phyloP scores from a whole-genome alignment of 2,113 vertebrate species.

The Corythaeola cristata region DNA sequence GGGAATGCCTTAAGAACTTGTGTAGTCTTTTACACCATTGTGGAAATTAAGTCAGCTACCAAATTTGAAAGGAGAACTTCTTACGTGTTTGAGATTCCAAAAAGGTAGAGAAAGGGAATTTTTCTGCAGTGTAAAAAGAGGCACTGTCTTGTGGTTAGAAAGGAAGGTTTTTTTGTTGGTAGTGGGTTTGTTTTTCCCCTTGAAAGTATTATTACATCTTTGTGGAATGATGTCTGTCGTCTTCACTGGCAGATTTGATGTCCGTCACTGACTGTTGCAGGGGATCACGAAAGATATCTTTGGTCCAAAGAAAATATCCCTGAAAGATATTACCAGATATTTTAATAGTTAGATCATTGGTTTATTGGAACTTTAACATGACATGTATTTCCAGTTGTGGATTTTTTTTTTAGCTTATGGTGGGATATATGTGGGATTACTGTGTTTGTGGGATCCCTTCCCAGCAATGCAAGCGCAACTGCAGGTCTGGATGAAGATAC shows the following conservation, averaged over 20 bases:
- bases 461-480: not conserved
- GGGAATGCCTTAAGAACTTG: not conserved
- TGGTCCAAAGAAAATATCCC: conserved; percentile 82
- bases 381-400: not conserved
- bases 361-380: not conserved
- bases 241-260: not conserved
- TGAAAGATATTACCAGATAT: conserved; percentile 72
- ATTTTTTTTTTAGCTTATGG: not conserved
- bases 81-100: not conserved
- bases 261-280: conserved; percentile 72
- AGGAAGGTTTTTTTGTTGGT: not conserved
- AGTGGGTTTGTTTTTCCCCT: not conserved
- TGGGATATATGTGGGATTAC: not conserved
- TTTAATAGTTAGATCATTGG: not conserved
- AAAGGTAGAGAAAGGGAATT: not conserved
- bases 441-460: not conserved
- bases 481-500: not conserved
- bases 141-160: not conserved
- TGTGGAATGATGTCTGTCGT: not conserved
- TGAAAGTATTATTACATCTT: not conserved
- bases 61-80: not conserved
- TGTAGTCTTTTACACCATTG: not conserved
- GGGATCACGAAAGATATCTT: conserved; percentile 85
- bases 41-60: not conserved
- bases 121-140: not conserved